Evolutionary conservation across 30 jellyfish, hydroid and myxozoan genomes (phyloP).

Genomic region (Hydractinia symbiolongicarpus): DNA sequence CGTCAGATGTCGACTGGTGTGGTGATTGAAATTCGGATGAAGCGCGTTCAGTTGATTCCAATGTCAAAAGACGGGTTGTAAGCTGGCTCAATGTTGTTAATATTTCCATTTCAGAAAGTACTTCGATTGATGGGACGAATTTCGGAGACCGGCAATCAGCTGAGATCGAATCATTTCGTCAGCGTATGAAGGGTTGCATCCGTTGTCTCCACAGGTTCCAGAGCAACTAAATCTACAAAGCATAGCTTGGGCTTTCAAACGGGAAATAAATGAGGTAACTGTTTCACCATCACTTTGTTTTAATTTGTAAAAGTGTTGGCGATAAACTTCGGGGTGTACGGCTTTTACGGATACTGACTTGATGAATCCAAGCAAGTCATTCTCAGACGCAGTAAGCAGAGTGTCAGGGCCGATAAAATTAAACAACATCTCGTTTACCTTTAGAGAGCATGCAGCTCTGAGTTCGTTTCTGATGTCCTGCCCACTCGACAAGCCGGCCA

Average conservation of each 20-base stretch:
- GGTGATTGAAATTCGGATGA: too few relatives aligned
- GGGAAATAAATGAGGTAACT: not conserved
- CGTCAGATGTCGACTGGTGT: too few relatives aligned
- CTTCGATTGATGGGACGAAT: too few relatives aligned
- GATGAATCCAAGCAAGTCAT: too few relatives aligned
- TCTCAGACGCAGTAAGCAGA: not conserved
- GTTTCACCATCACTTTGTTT: not conserved
- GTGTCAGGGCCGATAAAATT: conserved; percentile 20
- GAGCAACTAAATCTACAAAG: not conserved
- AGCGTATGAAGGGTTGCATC: too few relatives aligned
- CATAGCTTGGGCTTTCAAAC: conserved; percentile 13
- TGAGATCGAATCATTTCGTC: too few relatives aligned
- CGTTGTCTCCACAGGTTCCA: too few relatives aligned
- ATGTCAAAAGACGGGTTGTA: too few relatives aligned
- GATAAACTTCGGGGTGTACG: conserved; percentile 3
- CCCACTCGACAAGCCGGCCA: conserved; percentile 14
- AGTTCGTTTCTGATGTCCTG: conserved; percentile 30
- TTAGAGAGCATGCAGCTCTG: conserved; percentile 28
- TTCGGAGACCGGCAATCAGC: too few relatives aligned
- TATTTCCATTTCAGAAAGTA: too few relatives aligned
- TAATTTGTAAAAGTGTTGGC: not conserved
- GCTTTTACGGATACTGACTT: not conserved
- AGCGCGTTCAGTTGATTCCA: too few relatives aligned
- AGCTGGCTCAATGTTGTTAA: too few relatives aligned
- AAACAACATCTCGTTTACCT: conserved; percentile 24